A percentile compares a stretch with the other conserved stretches of the same genome.
Evolutionary conservation across 2,113 vertebrate species (phyloP).

Genomic region (Nerophis lumbriciformis): DNA sequence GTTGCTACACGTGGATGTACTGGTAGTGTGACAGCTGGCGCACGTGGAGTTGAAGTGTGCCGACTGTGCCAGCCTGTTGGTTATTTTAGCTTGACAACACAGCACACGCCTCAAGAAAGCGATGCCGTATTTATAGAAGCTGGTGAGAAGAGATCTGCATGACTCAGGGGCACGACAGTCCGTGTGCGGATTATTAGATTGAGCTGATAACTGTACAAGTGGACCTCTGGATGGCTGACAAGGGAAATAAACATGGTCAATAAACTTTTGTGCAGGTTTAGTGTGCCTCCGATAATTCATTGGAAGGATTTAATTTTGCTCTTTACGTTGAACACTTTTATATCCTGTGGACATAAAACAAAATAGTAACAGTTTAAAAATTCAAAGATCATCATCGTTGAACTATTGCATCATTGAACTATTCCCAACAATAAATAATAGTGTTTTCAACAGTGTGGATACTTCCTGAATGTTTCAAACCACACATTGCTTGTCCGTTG

Average conservation of each 20-base stretch:
- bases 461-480: too few relatives aligned
- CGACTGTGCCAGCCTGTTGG: conserved; percentile 7
- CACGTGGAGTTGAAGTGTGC: conserved; percentile 21
- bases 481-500: too few relatives aligned
- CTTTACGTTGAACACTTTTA: background rate
- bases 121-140: conserved; percentile 55
- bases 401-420: too few relatives aligned
- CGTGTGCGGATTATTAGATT: conserved; percentile 36
- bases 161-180: conserved; percentile 38
- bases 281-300: background rate
- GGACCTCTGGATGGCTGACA: conserved; percentile 16
- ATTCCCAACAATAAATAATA: too few relatives aligned
- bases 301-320: background rate
- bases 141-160: conserved; percentile 52
- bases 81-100: conserved; percentile 42
- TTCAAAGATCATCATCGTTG: too few relatives aligned
- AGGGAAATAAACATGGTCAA: conserved; percentile 6
- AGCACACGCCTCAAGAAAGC: conserved; percentile 34
- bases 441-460: too few relatives aligned
- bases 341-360: too few relatives aligned
- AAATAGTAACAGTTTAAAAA: too few relatives aligned
- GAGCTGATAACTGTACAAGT: conserved; percentile 29
- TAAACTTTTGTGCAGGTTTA: background rate
- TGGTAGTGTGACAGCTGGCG: background rate
- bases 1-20: conserved; percentile 6